Evolutionary conservation across 2,113 vertebrate species (phyloP).

Genomic region (Haplotaxodon microlepis): DNA sequence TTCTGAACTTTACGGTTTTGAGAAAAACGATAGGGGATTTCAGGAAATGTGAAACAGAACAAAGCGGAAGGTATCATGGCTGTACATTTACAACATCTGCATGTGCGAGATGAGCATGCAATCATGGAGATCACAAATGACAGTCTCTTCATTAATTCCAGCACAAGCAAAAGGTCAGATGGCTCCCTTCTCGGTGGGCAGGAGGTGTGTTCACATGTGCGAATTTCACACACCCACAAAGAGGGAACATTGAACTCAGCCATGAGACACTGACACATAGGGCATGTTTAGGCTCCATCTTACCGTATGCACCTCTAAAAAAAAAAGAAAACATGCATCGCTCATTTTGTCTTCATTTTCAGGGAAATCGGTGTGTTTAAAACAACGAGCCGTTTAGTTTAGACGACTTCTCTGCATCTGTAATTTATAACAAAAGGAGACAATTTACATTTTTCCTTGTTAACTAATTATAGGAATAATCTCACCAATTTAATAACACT

Average conservation of each 20-base stretch:
- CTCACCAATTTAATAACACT: background rate
- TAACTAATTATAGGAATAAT: background rate
- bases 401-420: background rate
- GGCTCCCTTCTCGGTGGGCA: constrained; percentile 43
- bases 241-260: constrained; percentile 48
- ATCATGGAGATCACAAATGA: constrained; percentile 21
- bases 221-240: constrained; percentile 57
- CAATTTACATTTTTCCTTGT: background rate
- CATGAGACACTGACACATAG: constrained; percentile 25
- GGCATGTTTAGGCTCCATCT: constrained; percentile 9
- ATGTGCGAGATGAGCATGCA: background rate
- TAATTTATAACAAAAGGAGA: background rate
- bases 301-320: background rate
- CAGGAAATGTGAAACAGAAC: background rate
- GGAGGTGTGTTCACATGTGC: constrained; percentile 55
- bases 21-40: background rate
- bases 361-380: background rate
- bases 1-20: background rate
- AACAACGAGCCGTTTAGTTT: background rate
- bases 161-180: constrained; percentile 58
- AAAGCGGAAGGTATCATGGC: background rate
- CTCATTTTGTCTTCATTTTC: background rate
- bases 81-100: background rate
- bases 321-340: background rate
- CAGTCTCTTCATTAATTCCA: constrained; percentile 51